A percentile compares a stretch with the other conserved stretches of the same genome.
Evolutionary conservation across 1,140 invertebrate species (phyloP).

Genomic region (Philaenus spumarius): DNA sequence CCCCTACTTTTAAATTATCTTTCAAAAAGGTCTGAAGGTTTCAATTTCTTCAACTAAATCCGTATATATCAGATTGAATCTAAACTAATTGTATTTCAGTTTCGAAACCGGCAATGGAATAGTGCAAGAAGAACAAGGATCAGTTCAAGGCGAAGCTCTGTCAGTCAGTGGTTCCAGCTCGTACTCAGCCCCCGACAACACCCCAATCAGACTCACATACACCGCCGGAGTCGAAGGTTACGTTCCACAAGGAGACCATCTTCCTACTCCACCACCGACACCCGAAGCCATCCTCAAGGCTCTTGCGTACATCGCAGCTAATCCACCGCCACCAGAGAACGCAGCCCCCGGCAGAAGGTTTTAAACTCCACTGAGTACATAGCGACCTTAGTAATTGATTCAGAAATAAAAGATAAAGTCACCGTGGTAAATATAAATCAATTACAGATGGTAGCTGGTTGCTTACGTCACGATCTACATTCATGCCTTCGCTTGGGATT

Average conservation of each 20-base stretch:
- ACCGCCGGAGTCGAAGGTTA: constrained; percentile 57
- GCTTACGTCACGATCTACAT: no score
- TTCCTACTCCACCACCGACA: constrained; percentile 42
- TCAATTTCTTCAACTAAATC: no score
- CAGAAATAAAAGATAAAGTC: no score
- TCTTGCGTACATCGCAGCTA: constrained; percentile 45
- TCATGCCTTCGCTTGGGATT: no score
- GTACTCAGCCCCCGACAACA: constrained; percentile 66
- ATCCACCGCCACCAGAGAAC: constrained; percentile 30
- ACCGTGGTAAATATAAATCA: no score
- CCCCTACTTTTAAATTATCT: no score
- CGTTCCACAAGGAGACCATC: constrained; percentile 44
- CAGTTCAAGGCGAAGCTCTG: constrained; percentile 40
- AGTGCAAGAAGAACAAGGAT: constrained; percentile 51
- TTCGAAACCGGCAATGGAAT: constrained; percentile 69
- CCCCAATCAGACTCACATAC: constrained; percentile 60
- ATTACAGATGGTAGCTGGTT: no score
- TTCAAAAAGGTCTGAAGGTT: no score
- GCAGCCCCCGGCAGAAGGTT: no score
- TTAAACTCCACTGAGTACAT: no score
- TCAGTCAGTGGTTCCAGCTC: constrained; percentile 34
- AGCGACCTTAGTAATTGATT: no score
- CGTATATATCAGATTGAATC: no score
- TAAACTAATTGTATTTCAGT: constrained; percentile 45
- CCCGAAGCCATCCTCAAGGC: constrained; percentile 37